phyloP scores from a whole-genome alignment of 2,888 invertebrate species.

The Dendrolimus houi region DNA sequence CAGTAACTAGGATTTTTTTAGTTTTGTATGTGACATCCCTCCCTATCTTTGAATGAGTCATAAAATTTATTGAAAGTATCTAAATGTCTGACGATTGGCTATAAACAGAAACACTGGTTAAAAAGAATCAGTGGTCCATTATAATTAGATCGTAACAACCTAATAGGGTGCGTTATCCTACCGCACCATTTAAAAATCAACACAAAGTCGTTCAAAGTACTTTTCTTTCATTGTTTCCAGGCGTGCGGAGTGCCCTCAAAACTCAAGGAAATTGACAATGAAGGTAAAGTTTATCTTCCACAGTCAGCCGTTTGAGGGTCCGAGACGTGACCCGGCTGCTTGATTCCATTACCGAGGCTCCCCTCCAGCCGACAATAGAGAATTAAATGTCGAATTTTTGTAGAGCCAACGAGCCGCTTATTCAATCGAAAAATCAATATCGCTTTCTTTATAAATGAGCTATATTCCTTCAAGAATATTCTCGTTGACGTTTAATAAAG shows the following conservation, averaged over 20 bases:
- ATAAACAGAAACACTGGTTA: background rate
- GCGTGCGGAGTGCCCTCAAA: constrained; percentile 52
- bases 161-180: constrained; percentile 33
- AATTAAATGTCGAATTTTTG: constrained; percentile 61
- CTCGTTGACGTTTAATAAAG: constrained; percentile 3
- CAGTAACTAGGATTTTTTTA: too few relatives aligned
- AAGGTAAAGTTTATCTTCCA: constrained; percentile 70
- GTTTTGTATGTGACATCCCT: too few relatives aligned
- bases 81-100: background rate
- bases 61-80: background rate
- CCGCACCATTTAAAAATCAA: constrained; percentile 60
- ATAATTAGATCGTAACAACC: constrained; percentile 19
- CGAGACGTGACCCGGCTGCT: constrained; percentile 61
- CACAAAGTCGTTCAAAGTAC: constrained; percentile 54
- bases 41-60: background rate
- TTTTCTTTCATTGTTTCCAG: constrained; percentile 66
- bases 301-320: constrained; percentile 64
- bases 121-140: background rate
- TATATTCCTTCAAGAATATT: constrained; percentile 23
- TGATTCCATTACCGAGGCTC: constrained; percentile 52
- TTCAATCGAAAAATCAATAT: constrained; percentile 58
- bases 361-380: constrained; percentile 42
- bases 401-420: constrained; percentile 47
- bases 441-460: constrained; percentile 26
- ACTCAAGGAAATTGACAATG: constrained; percentile 70